Conservation (phyloP, 2,797 vertebrate species). For the Okamejei kenojei region DNA sequence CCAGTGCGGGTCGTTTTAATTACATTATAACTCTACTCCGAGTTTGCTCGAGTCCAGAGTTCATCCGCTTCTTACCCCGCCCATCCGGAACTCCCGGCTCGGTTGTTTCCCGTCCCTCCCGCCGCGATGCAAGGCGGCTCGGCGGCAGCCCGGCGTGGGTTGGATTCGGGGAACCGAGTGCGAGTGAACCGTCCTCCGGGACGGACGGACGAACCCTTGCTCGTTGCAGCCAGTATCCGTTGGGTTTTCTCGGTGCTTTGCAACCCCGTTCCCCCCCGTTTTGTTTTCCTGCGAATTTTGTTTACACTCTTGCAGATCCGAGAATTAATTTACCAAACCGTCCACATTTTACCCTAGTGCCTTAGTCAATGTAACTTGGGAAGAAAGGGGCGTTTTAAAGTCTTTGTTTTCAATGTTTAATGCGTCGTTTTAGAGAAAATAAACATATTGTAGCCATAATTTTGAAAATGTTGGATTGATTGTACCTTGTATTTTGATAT, state of each 20-base stretch:
- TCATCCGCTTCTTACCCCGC: neutral
- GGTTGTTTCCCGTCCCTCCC: neutral
- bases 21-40: too few relatives aligned
- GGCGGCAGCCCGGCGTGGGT: neutral
- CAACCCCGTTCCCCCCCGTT: neutral
- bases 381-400: neutral
- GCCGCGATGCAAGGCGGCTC: neutral
- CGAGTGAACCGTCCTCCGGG: neutral
- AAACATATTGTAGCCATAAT: neutral
- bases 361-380: neutral
- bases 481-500: neutral
- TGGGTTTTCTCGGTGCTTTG: neutral
- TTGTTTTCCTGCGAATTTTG: neutral
- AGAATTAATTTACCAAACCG: neutral
- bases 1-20: neutral
- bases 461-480: neutral
- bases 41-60: neutral
- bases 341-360: neutral
- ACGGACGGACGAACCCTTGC: too few relatives aligned
- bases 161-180: neutral
- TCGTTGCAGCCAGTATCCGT: neutral
- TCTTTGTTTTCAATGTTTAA: neutral
- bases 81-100: conserved; percentile 14
- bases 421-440: neutral
- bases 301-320: neutral